Conservation (phyloP, 2,113 vertebrate species). For the Riparia riparia region DNA sequence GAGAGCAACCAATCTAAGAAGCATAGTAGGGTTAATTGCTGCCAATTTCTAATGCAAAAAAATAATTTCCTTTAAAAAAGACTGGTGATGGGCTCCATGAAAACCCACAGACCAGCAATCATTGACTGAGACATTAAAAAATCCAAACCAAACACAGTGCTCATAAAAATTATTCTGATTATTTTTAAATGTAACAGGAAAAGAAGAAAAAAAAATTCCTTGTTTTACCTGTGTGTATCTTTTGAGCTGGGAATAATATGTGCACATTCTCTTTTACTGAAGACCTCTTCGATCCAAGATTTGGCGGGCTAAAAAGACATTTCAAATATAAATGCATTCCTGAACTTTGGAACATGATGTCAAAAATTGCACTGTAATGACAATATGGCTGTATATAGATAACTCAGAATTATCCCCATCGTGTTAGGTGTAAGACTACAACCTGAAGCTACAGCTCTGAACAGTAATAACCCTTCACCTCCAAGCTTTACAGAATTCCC, state of each 20-base stretch:
- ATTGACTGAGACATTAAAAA: background rate
- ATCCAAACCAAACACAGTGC: background rate
- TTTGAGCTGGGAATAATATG: slow-evolving; percentile 87
- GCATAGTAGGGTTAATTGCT: background rate
- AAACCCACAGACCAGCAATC: background rate
- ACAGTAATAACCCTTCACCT: background rate
- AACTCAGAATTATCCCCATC: background rate
- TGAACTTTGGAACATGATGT: background rate
- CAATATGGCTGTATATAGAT: background rate
- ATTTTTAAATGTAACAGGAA: background rate
- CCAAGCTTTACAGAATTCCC: background rate
- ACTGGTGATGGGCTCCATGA: background rate
- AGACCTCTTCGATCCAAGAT: slow-evolving; percentile 92
- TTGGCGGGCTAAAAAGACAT: slow-evolving; percentile 81
- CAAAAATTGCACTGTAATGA: background rate
- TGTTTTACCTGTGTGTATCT: slow-evolving; percentile 85
- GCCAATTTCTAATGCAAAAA: background rate
- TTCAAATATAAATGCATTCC: background rate
- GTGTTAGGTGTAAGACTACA: background rate
- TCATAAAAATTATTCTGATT: background rate
- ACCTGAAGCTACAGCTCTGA: background rate
- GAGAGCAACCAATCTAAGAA: background rate
- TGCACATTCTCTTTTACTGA: slow-evolving; percentile 91
- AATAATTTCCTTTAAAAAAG: background rate
- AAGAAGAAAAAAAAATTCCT: background rate